These are phyloP conservation scores for Palythoa caribaeorum DNA, from an alignment of 92 coral and sea anemone species.

Conservation along the genomic window DNA sequence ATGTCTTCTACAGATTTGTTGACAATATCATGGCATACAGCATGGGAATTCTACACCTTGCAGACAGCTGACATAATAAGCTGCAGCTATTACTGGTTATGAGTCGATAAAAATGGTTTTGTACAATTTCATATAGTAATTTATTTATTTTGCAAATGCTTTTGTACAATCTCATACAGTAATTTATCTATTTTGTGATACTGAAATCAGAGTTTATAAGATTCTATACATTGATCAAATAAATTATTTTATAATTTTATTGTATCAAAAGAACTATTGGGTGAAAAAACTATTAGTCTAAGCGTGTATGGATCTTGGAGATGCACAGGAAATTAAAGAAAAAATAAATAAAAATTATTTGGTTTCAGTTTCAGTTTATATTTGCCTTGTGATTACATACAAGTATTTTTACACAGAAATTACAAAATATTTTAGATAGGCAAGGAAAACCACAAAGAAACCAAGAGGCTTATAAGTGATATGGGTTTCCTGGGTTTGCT, in stretches of 20 bases:
- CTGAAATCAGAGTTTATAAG: neutral
- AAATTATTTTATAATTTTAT: too few relatives aligned
- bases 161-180: neutral
- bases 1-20: constrained; percentile 1
- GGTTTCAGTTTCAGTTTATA: too few relatives aligned
- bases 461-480: too few relatives aligned
- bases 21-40: constrained; percentile 41
- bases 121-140: neutral
- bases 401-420: too few relatives aligned
- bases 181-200: neutral
- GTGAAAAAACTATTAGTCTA: too few relatives aligned
- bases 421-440: too few relatives aligned
- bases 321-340: neutral
- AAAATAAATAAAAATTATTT: too few relatives aligned
- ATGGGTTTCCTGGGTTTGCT: too few relatives aligned
- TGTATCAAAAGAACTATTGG: neutral
- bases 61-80: neutral
- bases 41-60: constrained; percentile 11
- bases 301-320: neutral
- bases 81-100: too few relatives aligned
- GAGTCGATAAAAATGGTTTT: neutral
- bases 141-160: neutral
- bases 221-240: neutral
- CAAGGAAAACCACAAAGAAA: too few relatives aligned
- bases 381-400: too few relatives aligned